Evolutionary conservation across 2,888 invertebrate genomes (phyloP), one percentile per base, ranked within the genome.

Genomic region (Chymomyza procnemis): DNA sequence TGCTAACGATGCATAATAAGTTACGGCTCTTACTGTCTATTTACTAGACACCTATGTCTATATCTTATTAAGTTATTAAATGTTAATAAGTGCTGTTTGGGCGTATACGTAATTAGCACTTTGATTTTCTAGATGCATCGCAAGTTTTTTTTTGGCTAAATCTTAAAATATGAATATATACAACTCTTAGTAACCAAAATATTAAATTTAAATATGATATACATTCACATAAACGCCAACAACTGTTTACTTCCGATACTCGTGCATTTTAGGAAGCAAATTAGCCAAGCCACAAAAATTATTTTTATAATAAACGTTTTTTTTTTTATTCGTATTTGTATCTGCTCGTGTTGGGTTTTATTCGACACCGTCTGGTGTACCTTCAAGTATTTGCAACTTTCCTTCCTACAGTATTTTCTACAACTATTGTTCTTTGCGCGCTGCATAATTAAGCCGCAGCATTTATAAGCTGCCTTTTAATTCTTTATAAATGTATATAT

Each of bases 331-430:
- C 71, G 65, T 65, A 73, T 65, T 73, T 57, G 46, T 47, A 6
- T 50, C 19, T 22, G 54, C 18, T 54, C 14, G 71, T 26, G 41
- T 50, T 47, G 64, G 58, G 65, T 64, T 69, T 64, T 8, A 52
- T 52, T 22, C 54, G 66, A 48, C 41, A 60, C 41, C 50, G 16
- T 50, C 58, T 56, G 65, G 12, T 54, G 50, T 65, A 55, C 61
- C 61, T 66, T 66, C 61, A 66, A 64, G 65, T 60, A 55, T 62
- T 50, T 52, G 54, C 22, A 41, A 70, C 78, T 79, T 80, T 85
- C 80, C 86, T 86, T 86, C 84, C 80, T 75, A 80, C 66, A 67
- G 61, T 48, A 64, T 63, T 69, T 73, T 69, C 62, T 62, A 62
- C 18, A 56, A 69, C 21, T 61, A 69, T 84, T 70, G 72, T 78